Evolutionary conservation across 2,113 vertebrate species (phyloP).

Genomic region (Phycodurus eques): DNA sequence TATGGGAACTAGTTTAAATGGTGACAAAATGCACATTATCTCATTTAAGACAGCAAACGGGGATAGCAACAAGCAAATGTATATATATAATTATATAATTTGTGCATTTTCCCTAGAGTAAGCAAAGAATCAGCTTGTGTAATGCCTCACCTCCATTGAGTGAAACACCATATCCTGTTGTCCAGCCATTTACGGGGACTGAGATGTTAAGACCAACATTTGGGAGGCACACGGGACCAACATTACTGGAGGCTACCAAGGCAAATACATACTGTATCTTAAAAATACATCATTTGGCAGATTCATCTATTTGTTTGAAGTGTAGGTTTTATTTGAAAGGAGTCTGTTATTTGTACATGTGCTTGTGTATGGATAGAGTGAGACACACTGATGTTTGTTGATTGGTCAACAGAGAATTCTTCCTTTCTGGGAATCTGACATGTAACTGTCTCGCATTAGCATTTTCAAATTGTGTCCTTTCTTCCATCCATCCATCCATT

Average conservation of each 20-base stretch:
- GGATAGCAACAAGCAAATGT: too few relatives aligned
- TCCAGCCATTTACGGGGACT: constrained; percentile 36
- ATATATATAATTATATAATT: not conserved
- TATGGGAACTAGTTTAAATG: too few relatives aligned
- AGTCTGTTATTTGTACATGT: not conserved
- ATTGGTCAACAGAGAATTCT: too few relatives aligned
- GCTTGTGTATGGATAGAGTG: too few relatives aligned
- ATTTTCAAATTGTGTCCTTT: too few relatives aligned
- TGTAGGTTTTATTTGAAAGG: not conserved
- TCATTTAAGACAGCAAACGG: too few relatives aligned
- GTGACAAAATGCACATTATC: too few relatives aligned
- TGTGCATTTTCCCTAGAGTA: too few relatives aligned
- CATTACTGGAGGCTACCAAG: constrained; percentile 17
- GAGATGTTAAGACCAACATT: constrained; percentile 42
- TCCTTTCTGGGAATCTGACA: too few relatives aligned
- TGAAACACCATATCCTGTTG: constrained; percentile 26
- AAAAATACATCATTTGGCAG: not conserved
- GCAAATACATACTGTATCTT: not conserved
- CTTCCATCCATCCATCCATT: too few relatives aligned
- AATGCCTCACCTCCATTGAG: constrained; percentile 28
- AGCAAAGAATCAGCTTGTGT: not conserved
- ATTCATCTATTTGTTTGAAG: not conserved
- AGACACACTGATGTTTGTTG: too few relatives aligned
- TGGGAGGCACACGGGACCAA: constrained; percentile 57
- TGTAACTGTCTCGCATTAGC: too few relatives aligned